Conservation (phyloP, 2,797 vertebrate species). For the Hippocampus kuda region DNA sequence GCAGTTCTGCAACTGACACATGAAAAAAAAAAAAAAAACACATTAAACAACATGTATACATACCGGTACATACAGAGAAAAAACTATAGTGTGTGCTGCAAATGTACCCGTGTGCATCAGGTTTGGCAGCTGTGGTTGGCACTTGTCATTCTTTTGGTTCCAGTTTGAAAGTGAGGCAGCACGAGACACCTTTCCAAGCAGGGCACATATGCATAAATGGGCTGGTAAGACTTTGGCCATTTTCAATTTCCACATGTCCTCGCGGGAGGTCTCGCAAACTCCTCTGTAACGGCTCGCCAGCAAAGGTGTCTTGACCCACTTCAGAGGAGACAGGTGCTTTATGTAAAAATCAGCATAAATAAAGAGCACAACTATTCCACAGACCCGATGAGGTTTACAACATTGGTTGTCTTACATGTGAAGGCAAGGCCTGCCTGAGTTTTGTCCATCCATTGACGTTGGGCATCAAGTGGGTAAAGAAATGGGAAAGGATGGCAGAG, state of each 20-base stretch:
- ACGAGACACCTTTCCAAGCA: conserved; percentile 73
- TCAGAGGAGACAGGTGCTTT: conserved; percentile 6
- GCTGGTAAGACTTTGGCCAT: conserved; percentile 68
- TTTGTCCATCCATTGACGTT: conserved; percentile 72
- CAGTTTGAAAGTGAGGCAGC: conserved; percentile 36
- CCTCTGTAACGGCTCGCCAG: conserved; percentile 72
- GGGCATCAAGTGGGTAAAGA: conserved; percentile 68
- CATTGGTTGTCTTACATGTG: conserved; percentile 66
- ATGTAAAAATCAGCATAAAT: background rate
- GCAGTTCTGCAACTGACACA: conserved; percentile 76
- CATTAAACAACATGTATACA: background rate
- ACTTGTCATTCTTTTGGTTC: conserved; percentile 49
- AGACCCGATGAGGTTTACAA: background rate
- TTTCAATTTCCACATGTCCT: conserved; percentile 62
- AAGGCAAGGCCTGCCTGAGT: conserved; percentile 71
- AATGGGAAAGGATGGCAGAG: conserved; percentile 58
- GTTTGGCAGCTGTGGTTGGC: conserved; percentile 44
- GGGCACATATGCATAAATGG: conserved; percentile 77
- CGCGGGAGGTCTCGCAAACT: conserved; percentile 65
- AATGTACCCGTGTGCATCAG: conserved; percentile 68
- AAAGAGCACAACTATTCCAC: background rate
- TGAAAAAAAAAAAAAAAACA: conserved; percentile 7
- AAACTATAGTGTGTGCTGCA: background rate
- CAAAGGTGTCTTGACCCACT: conserved; percentile 87
- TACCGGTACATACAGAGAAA: background rate